phyloP scores from a whole-genome alignment of 2,113 vertebrate species.

The Bos taurus region DNA sequence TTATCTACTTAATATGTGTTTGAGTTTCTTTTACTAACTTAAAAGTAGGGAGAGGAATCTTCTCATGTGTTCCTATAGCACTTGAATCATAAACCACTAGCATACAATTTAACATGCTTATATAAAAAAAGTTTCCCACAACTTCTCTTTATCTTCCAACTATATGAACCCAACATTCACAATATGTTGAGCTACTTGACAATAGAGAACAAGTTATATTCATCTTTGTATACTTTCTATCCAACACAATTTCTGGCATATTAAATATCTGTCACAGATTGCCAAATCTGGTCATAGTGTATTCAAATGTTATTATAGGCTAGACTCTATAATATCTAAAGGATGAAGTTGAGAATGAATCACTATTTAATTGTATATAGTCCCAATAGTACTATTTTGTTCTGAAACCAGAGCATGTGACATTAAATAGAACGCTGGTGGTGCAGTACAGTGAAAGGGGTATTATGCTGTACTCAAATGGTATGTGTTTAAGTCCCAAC shows the following conservation, averaged over 20 bases:
- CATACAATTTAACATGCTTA: background rate
- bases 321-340: background rate
- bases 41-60: background rate
- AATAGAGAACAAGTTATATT: background rate
- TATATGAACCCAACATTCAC: background rate
- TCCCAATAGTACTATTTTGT: background rate
- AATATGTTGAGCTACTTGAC: background rate
- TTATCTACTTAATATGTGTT: background rate
- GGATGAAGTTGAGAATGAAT: background rate
- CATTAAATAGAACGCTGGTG: background rate
- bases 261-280: background rate
- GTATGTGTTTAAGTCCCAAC: background rate
- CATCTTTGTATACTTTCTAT: background rate
- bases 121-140: background rate
- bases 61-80: background rate
- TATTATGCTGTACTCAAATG: background rate
- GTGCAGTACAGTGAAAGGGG: background rate
- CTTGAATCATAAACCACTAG: background rate
- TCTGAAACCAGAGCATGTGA: background rate
- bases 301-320: background rate
- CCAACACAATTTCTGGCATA: background rate
- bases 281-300: background rate
- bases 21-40: background rate
- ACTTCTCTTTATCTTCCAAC: background rate
- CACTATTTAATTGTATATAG: background rate